Conservation (phyloP, 2,113 vertebrate genomes). For the Aegotheles bennettii region DNA sequence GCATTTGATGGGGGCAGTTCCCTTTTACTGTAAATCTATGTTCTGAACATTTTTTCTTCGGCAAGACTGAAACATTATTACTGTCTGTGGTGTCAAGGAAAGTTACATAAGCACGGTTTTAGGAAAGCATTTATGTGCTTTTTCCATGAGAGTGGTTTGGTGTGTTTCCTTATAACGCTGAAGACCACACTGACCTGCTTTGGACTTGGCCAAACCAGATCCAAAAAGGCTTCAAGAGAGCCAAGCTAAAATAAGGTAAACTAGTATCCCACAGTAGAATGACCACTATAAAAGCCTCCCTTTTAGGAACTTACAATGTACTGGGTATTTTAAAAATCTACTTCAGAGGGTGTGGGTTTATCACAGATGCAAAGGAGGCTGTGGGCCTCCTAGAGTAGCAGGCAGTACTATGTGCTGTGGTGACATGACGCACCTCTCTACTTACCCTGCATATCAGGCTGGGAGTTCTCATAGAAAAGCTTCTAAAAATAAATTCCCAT, state of each 20-base stretch:
- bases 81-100: neutral
- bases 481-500: neutral
- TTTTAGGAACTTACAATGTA: neutral
- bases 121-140: neutral
- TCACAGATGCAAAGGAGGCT: neutral
- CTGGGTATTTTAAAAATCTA: neutral
- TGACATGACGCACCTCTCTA: neutral
- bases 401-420: neutral
- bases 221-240: neutral
- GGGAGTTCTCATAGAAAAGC: neutral
- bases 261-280: neutral
- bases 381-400: neutral
- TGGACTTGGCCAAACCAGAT: neutral
- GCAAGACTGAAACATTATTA: neutral
- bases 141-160: neutral
- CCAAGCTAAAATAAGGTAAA: neutral
- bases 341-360: neutral
- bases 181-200: neutral
- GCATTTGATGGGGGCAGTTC: neutral
- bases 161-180: neutral
- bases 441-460: neutral
- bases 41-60: neutral
- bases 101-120: neutral
- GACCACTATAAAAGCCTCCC: neutral
- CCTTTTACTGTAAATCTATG: neutral